These are phyloP conservation scores for Hyles vespertilio DNA, from an alignment of 1,140 invertebrate species.

Conservation along the genomic window DNA sequence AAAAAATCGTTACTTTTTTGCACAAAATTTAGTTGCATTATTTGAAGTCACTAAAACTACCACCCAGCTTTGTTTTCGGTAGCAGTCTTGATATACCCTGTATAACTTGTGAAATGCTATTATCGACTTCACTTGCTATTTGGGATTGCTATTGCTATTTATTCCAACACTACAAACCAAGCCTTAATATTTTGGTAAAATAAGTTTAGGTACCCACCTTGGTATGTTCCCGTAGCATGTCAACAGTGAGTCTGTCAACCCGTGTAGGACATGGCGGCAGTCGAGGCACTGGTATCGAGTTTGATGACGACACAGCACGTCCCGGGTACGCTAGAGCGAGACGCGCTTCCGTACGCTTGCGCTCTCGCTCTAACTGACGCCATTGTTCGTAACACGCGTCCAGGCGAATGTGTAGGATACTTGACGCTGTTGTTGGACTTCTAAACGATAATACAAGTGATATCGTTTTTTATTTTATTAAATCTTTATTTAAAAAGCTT, in stretches of 20 bases:
- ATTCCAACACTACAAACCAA: no score
- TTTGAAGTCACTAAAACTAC: no score
- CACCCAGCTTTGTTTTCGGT: no score
- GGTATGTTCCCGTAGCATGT: conserved; percentile 84
- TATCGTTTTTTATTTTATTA: no score
- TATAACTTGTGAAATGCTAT: no score
- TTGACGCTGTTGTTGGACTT: conserved; percentile 72
- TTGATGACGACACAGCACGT: conserved; percentile 87
- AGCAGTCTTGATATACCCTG: no score
- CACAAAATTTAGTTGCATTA: no score
- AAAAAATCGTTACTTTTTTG: no score
- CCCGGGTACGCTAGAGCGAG: conserved; percentile 88
- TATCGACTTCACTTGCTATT: no score
- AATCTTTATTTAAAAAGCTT: no score
- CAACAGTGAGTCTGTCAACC: conserved; percentile 89
- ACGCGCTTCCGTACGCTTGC: conserved; percentile 91
- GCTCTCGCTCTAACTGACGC: conserved; percentile 87
- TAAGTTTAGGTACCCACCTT: conserved; percentile 30
- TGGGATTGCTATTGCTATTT: no score
- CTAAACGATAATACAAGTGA: conserved; percentile 11
- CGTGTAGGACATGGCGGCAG: conserved; percentile 88
- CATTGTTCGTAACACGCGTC: conserved; percentile 91
- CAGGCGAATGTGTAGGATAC: conserved; percentile 82
- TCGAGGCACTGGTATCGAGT: conserved; percentile 87
- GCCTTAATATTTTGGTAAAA: no score